Evolutionary conservation across 2,888 invertebrate species (phyloP), one percentile per base, ranked within the genome.

Genomic region (Neoascia interrupta): DNA sequence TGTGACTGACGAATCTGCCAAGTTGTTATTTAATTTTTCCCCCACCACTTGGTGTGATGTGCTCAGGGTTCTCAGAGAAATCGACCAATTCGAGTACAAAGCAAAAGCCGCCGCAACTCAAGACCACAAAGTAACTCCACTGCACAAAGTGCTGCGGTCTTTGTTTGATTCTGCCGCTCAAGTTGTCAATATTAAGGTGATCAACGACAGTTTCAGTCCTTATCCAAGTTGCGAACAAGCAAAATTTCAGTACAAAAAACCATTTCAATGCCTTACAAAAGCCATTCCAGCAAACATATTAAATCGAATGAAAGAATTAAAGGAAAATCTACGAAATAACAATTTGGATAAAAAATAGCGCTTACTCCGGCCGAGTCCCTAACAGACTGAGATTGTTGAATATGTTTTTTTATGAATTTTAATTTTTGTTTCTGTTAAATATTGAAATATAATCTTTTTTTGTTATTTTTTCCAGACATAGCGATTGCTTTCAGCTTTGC

Each of bases 11-110:
- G 39, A 73, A 15, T 73, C 73, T 5, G 73, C 60, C 5, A 56
- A 54, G 37, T 19, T 56, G 10, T 28, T 79, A 10, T 79, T 73
- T 26, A 49, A 54, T 19, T 79, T 61, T 23, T 28, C 73, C 0
- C 26, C 60, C 19, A 5, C n/a, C n/a, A 43, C 34, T 28, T 79
- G 79, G 79, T 68, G 23, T 5, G 28, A 79, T 23, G 11, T 79
- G 28, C 31, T 36, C 8, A 49, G 43, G 19, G 26, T 79, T 13
- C 23, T 79, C 13, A 34, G 37, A 56, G 73, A 79, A 79, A 79
- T 79, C 11, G 49, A 61, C 37, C 49, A 56, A 8, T 73, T 56
- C 36, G 79, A 79, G n/a, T 79, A 79, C 6, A 28, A n/a, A 28
- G 26, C 15, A 8, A 3, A 54, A 41, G 23, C 64, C n/a, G n/a